Evolutionary conservation across 2,113 vertebrate genomes (phyloP), one percentile per base, ranked within the genome.

Genomic region (Atractosteus spatula): DNA sequence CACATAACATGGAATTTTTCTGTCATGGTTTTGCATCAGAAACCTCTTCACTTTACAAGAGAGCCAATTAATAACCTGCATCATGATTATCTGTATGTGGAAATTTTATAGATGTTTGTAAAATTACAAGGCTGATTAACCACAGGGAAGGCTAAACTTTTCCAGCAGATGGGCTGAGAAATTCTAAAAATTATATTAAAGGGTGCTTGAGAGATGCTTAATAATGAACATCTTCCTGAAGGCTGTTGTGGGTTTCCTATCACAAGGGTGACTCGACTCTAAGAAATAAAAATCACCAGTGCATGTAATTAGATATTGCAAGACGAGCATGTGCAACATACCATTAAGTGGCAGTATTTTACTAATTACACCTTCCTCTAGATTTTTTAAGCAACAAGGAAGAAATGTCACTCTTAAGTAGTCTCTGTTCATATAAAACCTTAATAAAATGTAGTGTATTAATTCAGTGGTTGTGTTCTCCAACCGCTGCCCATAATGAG

Each of bases 1-100:
- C 54, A 5, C 77, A 84, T 51, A 10, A 51, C 10, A 51, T 51
- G 10, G 10, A 51, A 51, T 51, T 10, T 78, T 14, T 16, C 57
- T 59, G 3, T 3, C 57, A 5, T 59, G 11, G 10, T 8, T n/a
- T 59, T 59, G 57, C 57, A 13, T 59, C n/a, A 16, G n/a, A n/a
- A n/a, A 59, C 4, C 5, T 51, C 2, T 51, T 51, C 10, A 7
- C 10, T 51, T 51, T 51, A 51, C 47, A 51, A 51, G 47, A 51
- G 47, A 0, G 47, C 47, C 47, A 51, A 51, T 51, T 51, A 51
- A 51, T 51, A 51, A 51, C 3, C 47, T 51, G 47, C 47, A 5
- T 10, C 47, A 10, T 51, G 47, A 51, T 51, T 51, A 51, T 51
- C 47, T 1, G 47, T 59, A 59, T 13, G 57, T 59, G 57, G 57